Evolutionary conservation across 2,113 vertebrate genomes (phyloP).

Genomic region (Eidolon helvum): DNA sequence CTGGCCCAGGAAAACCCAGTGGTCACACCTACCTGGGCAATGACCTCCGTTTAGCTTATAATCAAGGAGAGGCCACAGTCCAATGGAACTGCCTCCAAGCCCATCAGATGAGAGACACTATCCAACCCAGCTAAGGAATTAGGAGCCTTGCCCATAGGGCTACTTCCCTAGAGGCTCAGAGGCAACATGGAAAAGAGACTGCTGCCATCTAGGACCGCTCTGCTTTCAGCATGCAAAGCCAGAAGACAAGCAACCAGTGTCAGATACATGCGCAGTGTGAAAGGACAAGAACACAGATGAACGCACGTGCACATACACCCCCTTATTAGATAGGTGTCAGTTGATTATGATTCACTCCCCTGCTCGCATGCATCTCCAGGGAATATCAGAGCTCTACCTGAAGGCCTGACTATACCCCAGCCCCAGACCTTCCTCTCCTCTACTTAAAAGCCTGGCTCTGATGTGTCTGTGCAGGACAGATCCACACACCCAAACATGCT

Average conservation of each 20-base stretch:
- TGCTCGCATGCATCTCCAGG: constrained; percentile 54
- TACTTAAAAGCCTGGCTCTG: not conserved
- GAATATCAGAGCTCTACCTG: not conserved
- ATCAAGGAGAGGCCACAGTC: not conserved
- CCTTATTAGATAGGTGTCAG: constrained; percentile 57
- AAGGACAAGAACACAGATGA: not conserved
- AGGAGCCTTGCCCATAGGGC: not conserved
- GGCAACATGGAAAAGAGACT: not conserved
- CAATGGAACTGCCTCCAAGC: not conserved
- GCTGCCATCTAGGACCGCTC: not conserved
- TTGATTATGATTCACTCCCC: not conserved
- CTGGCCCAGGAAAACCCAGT: not conserved
- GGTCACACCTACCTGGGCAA: not conserved
- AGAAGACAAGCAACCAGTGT: constrained; percentile 29
- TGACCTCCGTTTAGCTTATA: not conserved
- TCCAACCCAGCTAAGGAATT: not conserved
- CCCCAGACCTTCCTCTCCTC: not conserved
- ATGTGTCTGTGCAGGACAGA: not conserved
- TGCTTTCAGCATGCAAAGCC: constrained; percentile 79
- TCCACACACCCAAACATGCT: not conserved
- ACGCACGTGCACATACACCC: not conserved
- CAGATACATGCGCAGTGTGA: constrained; percentile 56
- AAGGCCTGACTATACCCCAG: not conserved
- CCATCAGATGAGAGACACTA: not conserved
- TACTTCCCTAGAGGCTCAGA: not conserved